Conservation (phyloP, 1,140 invertebrate genomes). For the Samia ricini region DNA sequence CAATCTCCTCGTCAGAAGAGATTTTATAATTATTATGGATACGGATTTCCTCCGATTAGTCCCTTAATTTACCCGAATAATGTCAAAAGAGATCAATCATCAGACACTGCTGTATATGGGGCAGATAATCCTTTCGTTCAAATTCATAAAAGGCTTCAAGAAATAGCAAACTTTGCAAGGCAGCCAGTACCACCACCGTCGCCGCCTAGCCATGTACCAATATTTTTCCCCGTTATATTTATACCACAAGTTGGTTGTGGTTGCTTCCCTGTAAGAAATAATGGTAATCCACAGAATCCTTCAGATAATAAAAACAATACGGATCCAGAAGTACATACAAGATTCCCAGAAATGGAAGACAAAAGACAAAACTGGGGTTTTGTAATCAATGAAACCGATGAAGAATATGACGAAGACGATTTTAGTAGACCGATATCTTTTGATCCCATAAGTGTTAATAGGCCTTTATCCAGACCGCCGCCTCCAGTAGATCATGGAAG, state of each 20-base stretch:
- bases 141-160: slow-evolving; percentile 46
- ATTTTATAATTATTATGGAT: slow-evolving; percentile 45
- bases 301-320: background rate
- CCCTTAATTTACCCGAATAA: slow-evolving; percentile 27
- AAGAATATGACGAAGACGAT: slow-evolving; percentile 22
- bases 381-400: slow-evolving; percentile 23
- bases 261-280: slow-evolving; percentile 20
- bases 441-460: slow-evolving; percentile 28
- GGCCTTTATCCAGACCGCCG: slow-evolving; percentile 23
- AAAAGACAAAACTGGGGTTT: slow-evolving; percentile 43
- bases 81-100: slow-evolving; percentile 37
- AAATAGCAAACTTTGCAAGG: slow-evolving; percentile 33
- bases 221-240: slow-evolving; percentile 43
- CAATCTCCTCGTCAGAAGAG: slow-evolving; percentile 45
- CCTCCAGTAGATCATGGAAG: slow-evolving; percentile 33
- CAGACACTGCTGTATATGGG: slow-evolving; percentile 32
- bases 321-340: slow-evolving; percentile 10
- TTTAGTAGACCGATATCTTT: slow-evolving; percentile 35
- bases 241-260: slow-evolving; percentile 37
- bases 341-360: slow-evolving; percentile 42
- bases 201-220: slow-evolving; percentile 28
- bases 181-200: slow-evolving; percentile 27
- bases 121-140: slow-evolving; percentile 34
- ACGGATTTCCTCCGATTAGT: slow-evolving; percentile 34
- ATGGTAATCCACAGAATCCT: slow-evolving; percentile 2